Evolutionary conservation across 2,113 vertebrate species (phyloP).

Genomic region (Tupaia chinensis): DNA sequence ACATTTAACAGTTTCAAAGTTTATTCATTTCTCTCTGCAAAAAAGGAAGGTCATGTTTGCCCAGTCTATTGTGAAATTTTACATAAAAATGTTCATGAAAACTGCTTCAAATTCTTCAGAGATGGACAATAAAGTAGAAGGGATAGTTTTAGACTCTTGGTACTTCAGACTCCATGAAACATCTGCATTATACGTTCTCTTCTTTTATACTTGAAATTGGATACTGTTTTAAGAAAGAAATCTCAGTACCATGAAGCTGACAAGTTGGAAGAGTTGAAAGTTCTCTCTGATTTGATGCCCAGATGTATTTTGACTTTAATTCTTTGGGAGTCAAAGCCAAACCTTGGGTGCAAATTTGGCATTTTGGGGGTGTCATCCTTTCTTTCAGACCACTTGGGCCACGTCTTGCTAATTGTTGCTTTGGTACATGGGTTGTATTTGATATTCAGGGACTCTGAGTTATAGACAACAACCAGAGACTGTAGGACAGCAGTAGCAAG

Average conservation of each 20-base stretch:
- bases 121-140: conserved; percentile 65
- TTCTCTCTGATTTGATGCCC: conserved; percentile 81
- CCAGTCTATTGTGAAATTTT: conserved; percentile 15
- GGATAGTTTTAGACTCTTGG: conserved; percentile 55
- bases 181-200: conserved; percentile 73
- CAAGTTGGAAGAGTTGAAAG: conserved; percentile 68
- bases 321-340: conserved; percentile 44
- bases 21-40: conserved; percentile 5
- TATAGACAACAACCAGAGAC: too few species aligned
- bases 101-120: conserved; percentile 73
- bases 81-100: conserved; percentile 14
- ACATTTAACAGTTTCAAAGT: neutral
- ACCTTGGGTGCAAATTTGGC: conserved; percentile 49
- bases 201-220: conserved; percentile 75
- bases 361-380: neutral
- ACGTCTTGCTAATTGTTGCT: neutral
- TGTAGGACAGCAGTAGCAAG: accelerated
- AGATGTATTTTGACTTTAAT: conserved; percentile 69
- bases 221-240: conserved; percentile 76
- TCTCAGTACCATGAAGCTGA: conserved; percentile 57
- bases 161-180: conserved; percentile 70
- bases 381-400: neutral
- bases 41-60: neutral
- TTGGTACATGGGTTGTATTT: neutral
- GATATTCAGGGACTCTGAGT: neutral